Percentiles rank a stretch among this genome's conserved stretches.
Conservation (phyloP, 2,797 vertebrate species). For the Rachycentron canadum region DNA sequence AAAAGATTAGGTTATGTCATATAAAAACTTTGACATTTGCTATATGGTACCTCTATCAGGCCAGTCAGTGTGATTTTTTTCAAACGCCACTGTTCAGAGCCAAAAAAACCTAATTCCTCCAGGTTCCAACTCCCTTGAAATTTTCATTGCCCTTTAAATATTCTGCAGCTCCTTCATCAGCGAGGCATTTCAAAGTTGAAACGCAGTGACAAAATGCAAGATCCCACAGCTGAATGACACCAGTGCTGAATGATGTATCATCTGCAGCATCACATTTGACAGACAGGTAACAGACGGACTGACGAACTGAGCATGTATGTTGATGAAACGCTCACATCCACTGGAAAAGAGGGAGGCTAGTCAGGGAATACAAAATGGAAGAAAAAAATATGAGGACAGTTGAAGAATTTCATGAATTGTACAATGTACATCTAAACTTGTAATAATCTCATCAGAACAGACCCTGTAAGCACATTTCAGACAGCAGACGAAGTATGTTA, state of each 20-base stretch:
- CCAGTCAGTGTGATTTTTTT: slow-evolving; percentile 1
- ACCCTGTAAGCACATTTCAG: too few relatives aligned
- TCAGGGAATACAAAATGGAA: background rate
- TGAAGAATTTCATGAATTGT: background rate
- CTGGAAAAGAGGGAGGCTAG: background rate
- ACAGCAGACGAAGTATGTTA: background rate
- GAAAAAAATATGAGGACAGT: background rate
- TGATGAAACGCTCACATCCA: slow-evolving; percentile 9
- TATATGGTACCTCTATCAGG: background rate
- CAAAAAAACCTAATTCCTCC: background rate
- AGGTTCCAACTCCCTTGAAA: slow-evolving; percentile 13
- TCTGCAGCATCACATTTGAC: slow-evolving; percentile 13
- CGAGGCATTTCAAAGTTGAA: slow-evolving; percentile 1
- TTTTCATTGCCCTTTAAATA: slow-evolving; percentile 26
- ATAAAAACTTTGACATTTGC: slow-evolving; percentile 23
- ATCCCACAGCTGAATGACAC: background rate
- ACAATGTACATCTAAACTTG: background rate
- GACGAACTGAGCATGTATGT: background rate
- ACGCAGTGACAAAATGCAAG: background rate
- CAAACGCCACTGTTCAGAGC: slow-evolving; percentile 12
- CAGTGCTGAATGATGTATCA: background rate
- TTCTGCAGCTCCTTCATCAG: slow-evolving; percentile 2
- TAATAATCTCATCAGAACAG: background rate
- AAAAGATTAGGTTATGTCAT: background rate
- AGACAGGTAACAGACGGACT: slow-evolving; percentile 2